Evolutionary conservation across 2,113 vertebrate species (phyloP).

Genomic region (Poecile atricapillus): DNA sequence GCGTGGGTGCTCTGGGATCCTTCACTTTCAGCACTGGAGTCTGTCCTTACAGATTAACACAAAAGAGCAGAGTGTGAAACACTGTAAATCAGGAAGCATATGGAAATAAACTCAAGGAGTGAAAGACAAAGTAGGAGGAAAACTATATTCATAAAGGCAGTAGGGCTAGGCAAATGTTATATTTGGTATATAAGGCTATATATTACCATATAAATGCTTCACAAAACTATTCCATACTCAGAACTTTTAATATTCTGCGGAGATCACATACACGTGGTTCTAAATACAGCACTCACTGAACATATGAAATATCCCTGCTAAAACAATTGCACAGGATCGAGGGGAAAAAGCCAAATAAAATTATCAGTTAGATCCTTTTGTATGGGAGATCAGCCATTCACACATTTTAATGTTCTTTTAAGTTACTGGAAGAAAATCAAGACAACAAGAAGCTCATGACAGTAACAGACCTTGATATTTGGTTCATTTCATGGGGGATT

Average conservation of each 20-base stretch:
- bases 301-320: background rate
- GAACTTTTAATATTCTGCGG: background rate
- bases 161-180: background rate
- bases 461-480: background rate
- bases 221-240: background rate
- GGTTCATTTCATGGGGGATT: background rate
- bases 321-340: background rate
- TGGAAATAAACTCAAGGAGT: background rate
- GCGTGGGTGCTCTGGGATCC: rapidly evolving
- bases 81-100: background rate
- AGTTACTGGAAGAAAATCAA: background rate
- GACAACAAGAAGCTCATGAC: background rate
- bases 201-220: background rate
- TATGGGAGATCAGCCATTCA: background rate
- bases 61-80: background rate
- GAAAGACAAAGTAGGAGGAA: background rate
- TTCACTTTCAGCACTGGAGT: background rate
- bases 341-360: background rate
- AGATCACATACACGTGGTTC: background rate
- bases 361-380: background rate
- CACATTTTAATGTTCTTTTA: background rate
- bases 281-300: background rate
- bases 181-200: background rate
- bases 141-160: background rate
- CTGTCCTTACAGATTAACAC: background rate